These are phyloP conservation scores for Bellardia bayeri DNA, from an alignment of 2,888 invertebrate species.

Conservation along the genomic window DNA sequence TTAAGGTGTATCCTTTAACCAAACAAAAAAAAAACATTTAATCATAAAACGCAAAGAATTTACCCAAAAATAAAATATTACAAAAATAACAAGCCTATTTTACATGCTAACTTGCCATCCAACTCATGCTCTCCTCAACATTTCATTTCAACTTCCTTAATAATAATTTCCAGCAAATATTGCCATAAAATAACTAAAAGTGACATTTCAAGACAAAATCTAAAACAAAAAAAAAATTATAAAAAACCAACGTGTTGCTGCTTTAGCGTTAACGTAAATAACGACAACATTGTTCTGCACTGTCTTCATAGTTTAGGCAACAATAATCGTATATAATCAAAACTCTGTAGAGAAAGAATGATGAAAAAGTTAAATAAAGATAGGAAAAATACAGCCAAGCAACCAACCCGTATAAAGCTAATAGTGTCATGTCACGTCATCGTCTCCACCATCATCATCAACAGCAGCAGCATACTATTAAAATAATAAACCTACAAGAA, in stretches of 20 bases:
- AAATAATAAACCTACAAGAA: neutral
- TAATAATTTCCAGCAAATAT: conserved; percentile 35
- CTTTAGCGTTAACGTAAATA: conserved; percentile 5
- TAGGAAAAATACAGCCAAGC: too few species aligned
- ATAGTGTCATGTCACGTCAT: conserved; percentile 66
- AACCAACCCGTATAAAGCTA: conserved; percentile 46
- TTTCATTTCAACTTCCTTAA: conserved; percentile 30
- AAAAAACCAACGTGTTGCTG: conserved; percentile 54
- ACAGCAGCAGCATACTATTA: neutral
- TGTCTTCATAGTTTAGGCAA: conserved; percentile 10
- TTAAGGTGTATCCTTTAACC: conserved; percentile 38
- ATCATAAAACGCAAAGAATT: neutral
- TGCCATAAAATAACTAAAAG: conserved; percentile 19
- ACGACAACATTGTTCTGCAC: conserved; percentile 35
- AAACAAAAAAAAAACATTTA: neutral
- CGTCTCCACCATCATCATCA: conserved; percentile 13
- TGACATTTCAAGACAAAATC: conserved; percentile 39
- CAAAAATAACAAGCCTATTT: conserved; percentile 38
- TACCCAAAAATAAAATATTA: conserved; percentile 13
- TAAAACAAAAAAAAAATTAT: neutral
- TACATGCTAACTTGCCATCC: conserved; percentile 12
- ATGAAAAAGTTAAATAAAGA: conserved; percentile 36
- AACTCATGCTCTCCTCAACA: neutral
- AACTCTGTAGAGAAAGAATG: conserved; percentile 48
- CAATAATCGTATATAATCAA: conserved; percentile 7